Base-by-base conservation (phyloP, 2,113 vertebrate species). In the Castor canadensis region DNA sequence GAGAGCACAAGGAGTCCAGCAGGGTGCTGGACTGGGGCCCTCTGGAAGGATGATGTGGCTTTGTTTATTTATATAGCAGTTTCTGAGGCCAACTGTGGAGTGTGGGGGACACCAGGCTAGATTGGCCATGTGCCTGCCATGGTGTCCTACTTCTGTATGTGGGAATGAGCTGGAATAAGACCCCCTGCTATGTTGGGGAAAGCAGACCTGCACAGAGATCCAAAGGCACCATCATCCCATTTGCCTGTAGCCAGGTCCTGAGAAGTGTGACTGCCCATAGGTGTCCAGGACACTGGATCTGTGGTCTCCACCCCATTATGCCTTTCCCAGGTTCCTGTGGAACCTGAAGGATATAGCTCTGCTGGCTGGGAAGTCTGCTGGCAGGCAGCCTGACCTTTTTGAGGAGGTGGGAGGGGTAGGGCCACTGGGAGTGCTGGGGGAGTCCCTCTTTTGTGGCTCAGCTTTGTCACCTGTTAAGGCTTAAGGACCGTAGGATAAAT, bases 11-110 rank as follows among this genome's bases (percentile, higher is more conserved):
- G 64, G 67, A 24, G 43, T 32, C 8, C 4, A 2, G 20, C 11
- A 16, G 76, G 22, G 62, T 0, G 0, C 26, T 9, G 71, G 28
- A 6, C 54, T 0, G 20, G n/a, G 12, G 20, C 35, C 38, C 0
- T 6, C 11, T 0, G 17, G n/a, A 40, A 54, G 66, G n/a, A 13
- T 13, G 30, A 15, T 1, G 6, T 3, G n/a, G 43, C 30, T 60
- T 43, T 40, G n/a, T 81, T 40, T 49, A 30, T 13, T 47, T 5
- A 19, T 0, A 1, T 19, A 35, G 52, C 43, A 56, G 75, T n/a
- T 30, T 77, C 56, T 9, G 71, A 13, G 32, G 6, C 56, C 0
- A 1, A 20, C 76, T 0, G 16, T 1, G 45, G 62, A 28, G 9
- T 6, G 13, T 7, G 20, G 35, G 38, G 28, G 38, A 3, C 79